Percentiles rank a stretch among this genome's conserved stretches.
Evolutionary conservation across 2,113 vertebrate genomes (phyloP).

Genomic region (Falcunculus frontatus): DNA sequence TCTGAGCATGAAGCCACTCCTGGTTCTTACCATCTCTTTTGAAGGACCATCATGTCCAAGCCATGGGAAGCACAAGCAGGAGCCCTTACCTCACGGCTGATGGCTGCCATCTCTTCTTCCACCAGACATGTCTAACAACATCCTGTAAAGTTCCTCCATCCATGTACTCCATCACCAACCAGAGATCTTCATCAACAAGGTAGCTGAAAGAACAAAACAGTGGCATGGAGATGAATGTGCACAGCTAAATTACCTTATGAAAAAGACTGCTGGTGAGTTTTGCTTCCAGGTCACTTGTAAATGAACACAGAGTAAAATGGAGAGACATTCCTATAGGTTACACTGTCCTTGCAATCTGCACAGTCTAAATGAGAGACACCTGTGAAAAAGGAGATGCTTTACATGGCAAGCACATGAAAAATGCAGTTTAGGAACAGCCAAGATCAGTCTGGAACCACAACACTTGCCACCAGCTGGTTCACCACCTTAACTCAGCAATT

Average conservation of each 20-base stretch:
- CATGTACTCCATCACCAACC: conserved; percentile 96
- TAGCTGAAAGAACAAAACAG: conserved; percentile 74
- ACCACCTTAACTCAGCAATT: neutral
- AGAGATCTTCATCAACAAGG: conserved; percentile 91
- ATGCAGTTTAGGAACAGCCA: neutral
- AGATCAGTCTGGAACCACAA: neutral
- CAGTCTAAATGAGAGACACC: neutral
- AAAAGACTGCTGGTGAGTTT: neutral
- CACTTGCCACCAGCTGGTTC: neutral
- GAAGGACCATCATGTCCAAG: neutral
- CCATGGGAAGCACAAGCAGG: neutral
- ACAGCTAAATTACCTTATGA: neutral
- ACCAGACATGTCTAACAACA: conserved; percentile 95
- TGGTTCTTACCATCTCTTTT: neutral
- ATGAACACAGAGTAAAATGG: neutral
- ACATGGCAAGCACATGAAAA: neutral
- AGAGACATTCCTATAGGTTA: neutral
- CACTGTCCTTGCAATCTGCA: neutral
- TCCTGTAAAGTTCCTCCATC: conserved; percentile 91
- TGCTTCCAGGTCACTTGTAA: neutral
- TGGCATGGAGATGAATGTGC: neutral
- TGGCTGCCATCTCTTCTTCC: conserved; percentile 94
- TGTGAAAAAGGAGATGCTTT: neutral
- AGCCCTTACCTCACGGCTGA: conserved; percentile 87
- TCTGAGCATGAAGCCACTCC: neutral